Evolutionary conservation across 2,797 vertebrate genomes (phyloP).

Genomic region (Sebastolobus alascanus): DNA sequence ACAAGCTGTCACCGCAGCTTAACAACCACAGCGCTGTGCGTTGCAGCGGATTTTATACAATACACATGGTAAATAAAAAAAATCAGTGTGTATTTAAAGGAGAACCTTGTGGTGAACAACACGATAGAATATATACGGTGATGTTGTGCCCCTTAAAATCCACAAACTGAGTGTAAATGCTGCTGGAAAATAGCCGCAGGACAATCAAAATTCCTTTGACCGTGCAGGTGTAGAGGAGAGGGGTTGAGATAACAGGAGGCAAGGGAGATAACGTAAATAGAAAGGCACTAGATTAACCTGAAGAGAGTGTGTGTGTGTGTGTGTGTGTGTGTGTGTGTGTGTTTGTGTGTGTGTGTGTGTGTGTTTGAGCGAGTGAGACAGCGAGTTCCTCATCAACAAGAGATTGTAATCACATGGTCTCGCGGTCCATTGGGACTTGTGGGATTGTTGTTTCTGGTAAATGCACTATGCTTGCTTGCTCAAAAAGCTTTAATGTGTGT

Average conservation of each 20-base stretch:
- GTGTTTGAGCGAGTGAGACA: not conserved
- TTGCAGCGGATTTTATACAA: not conserved
- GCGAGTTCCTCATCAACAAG: conserved; percentile 4
- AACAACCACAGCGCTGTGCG: not conserved
- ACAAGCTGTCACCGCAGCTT: conserved; percentile 14
- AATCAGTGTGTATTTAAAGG: not conserved
- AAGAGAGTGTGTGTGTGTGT: not conserved
- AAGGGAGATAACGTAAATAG: not conserved
- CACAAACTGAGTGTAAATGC: not conserved
- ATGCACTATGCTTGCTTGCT: not conserved
- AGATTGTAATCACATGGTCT: conserved; percentile 12
- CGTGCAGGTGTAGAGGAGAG: not conserved
- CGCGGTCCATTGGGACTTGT: not conserved
- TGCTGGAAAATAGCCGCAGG: not conserved
- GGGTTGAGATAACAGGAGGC: conserved; percentile 7
- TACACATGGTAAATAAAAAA: not conserved
- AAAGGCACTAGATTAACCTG: not conserved
- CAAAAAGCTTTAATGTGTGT: not conserved
- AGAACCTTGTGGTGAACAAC: not conserved
- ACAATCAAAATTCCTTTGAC: conserved; percentile 22
- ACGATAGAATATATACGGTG: not conserved
- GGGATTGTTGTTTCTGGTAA: conserved; percentile 3
- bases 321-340: not conserved
- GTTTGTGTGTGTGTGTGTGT: not conserved
- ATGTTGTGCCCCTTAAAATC: not conserved